These are phyloP conservation scores for Pachydiplax longipennis DNA, from an alignment of 2,888 invertebrate genomes.

Conservation along the genomic window DNA sequence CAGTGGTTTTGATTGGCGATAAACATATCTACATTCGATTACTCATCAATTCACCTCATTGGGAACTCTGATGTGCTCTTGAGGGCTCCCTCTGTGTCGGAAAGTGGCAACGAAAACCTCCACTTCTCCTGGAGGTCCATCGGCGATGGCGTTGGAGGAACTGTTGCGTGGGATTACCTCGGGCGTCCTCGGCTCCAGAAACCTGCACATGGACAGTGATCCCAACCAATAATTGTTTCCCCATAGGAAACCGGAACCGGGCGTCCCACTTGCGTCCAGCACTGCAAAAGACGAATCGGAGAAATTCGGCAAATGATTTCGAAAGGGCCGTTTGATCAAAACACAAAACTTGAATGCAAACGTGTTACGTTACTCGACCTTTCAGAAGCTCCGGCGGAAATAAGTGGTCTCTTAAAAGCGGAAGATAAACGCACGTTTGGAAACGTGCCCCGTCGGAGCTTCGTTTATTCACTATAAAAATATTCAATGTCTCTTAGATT, in stretches of 20 bases:
- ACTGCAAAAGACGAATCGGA: conserved; percentile 55
- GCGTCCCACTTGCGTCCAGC: conserved; percentile 66
- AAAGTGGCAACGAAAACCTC: conserved; percentile 59
- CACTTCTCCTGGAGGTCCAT: conserved; percentile 59
- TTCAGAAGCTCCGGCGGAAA: too few species aligned
- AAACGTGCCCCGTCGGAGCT: too few species aligned
- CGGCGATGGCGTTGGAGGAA: conserved; percentile 55
- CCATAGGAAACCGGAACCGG: conserved; percentile 65
- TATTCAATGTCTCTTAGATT: too few species aligned
- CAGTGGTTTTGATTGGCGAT: too few species aligned
- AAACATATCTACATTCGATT: too few species aligned
- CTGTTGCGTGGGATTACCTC: conserved; percentile 51
- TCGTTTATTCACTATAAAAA: too few species aligned
- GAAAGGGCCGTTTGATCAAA: neutral
- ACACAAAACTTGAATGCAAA: neutral
- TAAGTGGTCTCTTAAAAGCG: too few species aligned
- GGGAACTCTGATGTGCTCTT: conserved; percentile 58
- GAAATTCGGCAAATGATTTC: neutral
- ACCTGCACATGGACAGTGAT: conserved; percentile 62
- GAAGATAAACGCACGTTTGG: too few species aligned
- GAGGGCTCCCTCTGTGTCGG: conserved; percentile 60
- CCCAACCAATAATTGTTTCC: conserved; percentile 71
- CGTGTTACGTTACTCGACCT: too few species aligned
- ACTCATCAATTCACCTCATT: conserved; percentile 57
- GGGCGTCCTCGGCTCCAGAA: conserved; percentile 56